Evolutionary conservation across 2,888 invertebrate species (phyloP), one percentile per base, ranked within the genome.

Genomic region (Cataglyphis cursor): DNA sequence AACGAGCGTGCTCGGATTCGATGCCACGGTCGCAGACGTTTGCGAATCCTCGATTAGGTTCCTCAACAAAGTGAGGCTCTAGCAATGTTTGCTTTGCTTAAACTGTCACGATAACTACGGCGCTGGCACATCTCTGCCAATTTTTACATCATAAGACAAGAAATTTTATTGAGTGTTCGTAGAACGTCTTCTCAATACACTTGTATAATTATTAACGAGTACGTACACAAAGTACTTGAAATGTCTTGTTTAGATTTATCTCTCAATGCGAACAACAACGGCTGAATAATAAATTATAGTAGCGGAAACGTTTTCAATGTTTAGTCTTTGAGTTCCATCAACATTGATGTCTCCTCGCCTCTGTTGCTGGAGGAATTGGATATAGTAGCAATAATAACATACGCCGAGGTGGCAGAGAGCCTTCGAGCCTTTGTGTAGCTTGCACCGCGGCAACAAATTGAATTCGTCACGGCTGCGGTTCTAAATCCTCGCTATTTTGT

Each of bases 381-480:
- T 80, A 80, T 80, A 80, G 78, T 61, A 72, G 70, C 59, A 80
- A 80, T 72, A 70, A 80, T 80, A 80, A 80, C 72, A 80, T 72
- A 80, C 61, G 44, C 70, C 68, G 35, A 54, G 59, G 59, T 48
- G 78, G 78, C 48, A 35, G 68, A 78, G 70, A 72, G 78, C 44
- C 59, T 80, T 80, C 31, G 70, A 44, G 70, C 31, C 72, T 70
- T 70, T 80, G 78, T 80, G 59, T 80, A 72, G 78, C 35, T 48
- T 61, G 44, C 61, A 70, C 61, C 70, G 35, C 72, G 59, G 72
- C 59, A 72, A 80, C 78, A 80, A 80, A 80, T 80, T 80, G 72
- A 72, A 80, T 80, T 80, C 78, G 78, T 80, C 78, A 80, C 78
- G 72, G 70, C 78, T 18, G n/a, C 59, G 59, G 35, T 48, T 70